Evolutionary conservation across 2,888 invertebrate genomes (phyloP).

Genomic region (Caenorhabditis sp.): DNA sequence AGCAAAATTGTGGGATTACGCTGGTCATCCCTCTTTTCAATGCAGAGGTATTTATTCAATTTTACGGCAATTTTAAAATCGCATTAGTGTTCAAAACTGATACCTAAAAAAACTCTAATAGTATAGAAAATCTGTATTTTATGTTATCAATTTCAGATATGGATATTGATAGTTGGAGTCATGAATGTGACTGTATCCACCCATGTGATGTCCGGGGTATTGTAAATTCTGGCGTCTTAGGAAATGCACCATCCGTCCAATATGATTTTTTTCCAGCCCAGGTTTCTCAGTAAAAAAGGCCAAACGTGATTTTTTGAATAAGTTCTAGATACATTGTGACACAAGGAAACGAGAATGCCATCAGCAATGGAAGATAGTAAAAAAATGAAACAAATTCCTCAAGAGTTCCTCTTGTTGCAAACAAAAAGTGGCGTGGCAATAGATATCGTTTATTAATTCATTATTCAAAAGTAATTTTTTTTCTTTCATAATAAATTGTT

Average conservation of each 20-base stretch:
- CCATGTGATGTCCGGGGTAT: slow-evolving; percentile 78
- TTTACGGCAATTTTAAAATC: too few relatives aligned
- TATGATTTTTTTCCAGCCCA: slow-evolving; percentile 79
- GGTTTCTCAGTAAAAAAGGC: slow-evolving; percentile 20
- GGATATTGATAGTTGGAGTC: slow-evolving; percentile 71
- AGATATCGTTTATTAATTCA: too few relatives aligned
- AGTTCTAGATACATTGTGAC: slow-evolving; percentile 72
- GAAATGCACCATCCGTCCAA: slow-evolving; percentile 60
- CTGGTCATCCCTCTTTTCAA: slow-evolving; percentile 82
- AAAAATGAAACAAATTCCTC: slow-evolving; percentile 24
- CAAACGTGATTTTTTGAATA: neutral
- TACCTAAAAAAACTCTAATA: too few relatives aligned
- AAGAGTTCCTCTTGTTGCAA: neutral
- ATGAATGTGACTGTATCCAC: slow-evolving; percentile 78
- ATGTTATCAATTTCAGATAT: slow-evolving; percentile 72
- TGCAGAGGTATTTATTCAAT: slow-evolving; percentile 75
- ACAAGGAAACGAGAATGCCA: slow-evolving; percentile 65
- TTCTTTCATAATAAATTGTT: too few relatives aligned
- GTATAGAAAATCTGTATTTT: too few relatives aligned
- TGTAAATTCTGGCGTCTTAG: slow-evolving; percentile 45
- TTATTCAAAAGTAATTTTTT: too few relatives aligned
- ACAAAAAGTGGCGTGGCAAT: too few relatives aligned
- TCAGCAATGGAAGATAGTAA: slow-evolving; percentile 28
- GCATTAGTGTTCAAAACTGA: too few relatives aligned
- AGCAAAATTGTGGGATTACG: slow-evolving; percentile 80